Evolutionary conservation across 2,113 vertebrate genomes (phyloP), one percentile per base, ranked within the genome.

Genomic region (Vulpes vulpes): DNA sequence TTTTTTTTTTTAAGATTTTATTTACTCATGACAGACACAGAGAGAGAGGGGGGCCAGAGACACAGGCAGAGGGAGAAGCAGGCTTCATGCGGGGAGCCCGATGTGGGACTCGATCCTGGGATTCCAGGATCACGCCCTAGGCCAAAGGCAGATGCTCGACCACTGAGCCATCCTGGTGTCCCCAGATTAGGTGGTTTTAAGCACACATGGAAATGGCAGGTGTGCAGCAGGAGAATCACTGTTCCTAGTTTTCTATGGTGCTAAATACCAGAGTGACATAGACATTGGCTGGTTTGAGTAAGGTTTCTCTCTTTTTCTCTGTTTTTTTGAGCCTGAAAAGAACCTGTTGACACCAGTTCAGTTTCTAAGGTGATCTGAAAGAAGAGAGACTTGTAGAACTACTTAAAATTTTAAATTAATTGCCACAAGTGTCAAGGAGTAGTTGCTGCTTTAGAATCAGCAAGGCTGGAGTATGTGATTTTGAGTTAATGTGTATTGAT

Each of bases 381-480:
- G 73, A 85, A 67, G 91, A 35, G 82, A 78, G 51, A 67, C 59
- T 67, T 92, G 32, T 82, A 73, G 57, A 79, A 79, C 35, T 78
- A 69, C 96, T 89, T 89, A 79, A n/a, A 30, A 38, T 74, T 90
- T 85, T 73, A 25, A 93, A 73, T 76, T 60, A 85, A 57, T 95
- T 89, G 49, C 49, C 57, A 49, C 16, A 62, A 81, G 59, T 79
- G 10, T 43, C 85, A 32, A 84, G 78, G n/a, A 76, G 5, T 80
- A 88, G 38, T 49, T 80, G 27, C 76, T 97, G 71, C 38, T 91
- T 95, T 93, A 97, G 67, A 92, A 83, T 35, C 43, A 73, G 35
- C 10, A 64, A 84, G 65, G 25, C 15, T 35, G 7, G 30, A 57
- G 12, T 8, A 4, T 92, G 60, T 74, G 73, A 59, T 87, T 96